Evolutionary conservation across 2,888 invertebrate genomes (phyloP), one percentile per base, ranked within the genome.

Genomic region (Ptychoptera contaminata): DNA sequence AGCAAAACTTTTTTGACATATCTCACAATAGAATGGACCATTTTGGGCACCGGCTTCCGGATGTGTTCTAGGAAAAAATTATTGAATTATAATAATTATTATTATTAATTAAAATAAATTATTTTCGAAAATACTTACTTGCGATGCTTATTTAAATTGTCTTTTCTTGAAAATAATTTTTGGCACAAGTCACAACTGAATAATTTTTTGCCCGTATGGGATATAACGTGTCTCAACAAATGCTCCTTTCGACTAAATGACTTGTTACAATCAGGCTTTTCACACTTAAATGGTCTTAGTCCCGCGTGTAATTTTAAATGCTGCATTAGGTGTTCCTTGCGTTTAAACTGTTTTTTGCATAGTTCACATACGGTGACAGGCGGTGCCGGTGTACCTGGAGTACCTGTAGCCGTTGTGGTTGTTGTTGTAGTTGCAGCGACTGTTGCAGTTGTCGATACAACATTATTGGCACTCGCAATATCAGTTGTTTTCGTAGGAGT

Each of bases 171-270:
- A 49, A 73, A 73, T 32, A 70, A 66, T 50, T 73, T 73, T 14
- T 70, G 69, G 52, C 74, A 75, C 43, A 73, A 62, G 47, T 74
- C 75, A 56, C 78, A 79, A 40, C 68, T 72, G 54, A 73, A 78
- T 67, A 76, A 73, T 53, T 78, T 77, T 52, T 74, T 71, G 1
- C 79, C 79, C 1, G 78, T 76, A 54, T 80, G 79, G 2, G 78
- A 74, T 1, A 77, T 72, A 47, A 73, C 67, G 56, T 80, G 80
- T 4, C 79, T 67, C 45, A 78, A 67, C 42, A 80, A 57, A 57
- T 80, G 80, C 55, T 80, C 79, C 51, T 80, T 79, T 2, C 79
- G 69, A 54, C 76, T 76, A 55, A 79, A 80, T 1, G 76, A 71
- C 54, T 79, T 79, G 38, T 72, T 68, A 55, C 80, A 80, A 14